phyloP scores from a whole-genome alignment of 2,113 vertebrate species.

The Herpetotheres cachinnans region DNA sequence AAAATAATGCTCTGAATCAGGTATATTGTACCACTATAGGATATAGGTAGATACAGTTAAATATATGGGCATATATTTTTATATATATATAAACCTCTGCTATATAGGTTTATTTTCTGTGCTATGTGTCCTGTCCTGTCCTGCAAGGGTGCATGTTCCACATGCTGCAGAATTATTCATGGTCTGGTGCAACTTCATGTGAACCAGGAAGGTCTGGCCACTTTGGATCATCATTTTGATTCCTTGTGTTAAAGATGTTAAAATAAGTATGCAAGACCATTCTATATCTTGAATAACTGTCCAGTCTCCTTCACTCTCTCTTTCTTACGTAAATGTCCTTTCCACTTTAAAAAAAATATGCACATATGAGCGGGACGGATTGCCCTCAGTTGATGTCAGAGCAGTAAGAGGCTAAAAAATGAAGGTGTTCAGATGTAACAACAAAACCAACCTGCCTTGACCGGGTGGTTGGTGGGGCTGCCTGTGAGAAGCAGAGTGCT shows the following conservation, averaged over 20 bases:
- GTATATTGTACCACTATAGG: background rate
- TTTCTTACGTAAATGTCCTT: background rate
- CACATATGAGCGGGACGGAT: background rate
- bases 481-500: background rate
- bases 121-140: background rate
- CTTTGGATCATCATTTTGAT: background rate
- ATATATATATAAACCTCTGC: no score
- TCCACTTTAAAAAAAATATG: background rate
- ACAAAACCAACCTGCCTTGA: background rate
- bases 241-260: background rate
- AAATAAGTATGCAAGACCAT: background rate
- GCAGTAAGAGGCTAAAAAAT: background rate
- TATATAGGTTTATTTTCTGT: background rate
- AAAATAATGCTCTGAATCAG: background rate
- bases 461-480: background rate
- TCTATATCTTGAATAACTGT: background rate
- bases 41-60: background rate
- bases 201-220: background rate
- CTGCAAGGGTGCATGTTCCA: background rate
- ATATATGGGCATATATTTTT: background rate
- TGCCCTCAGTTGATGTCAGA: background rate
- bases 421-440: background rate
- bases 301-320: background rate
- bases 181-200: fast-evolving
- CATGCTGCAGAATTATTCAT: background rate